These are phyloP conservation scores for Nothocercus nigrocapillus DNA, from an alignment of 2,113 vertebrate species.

Conservation along the genomic window DNA sequence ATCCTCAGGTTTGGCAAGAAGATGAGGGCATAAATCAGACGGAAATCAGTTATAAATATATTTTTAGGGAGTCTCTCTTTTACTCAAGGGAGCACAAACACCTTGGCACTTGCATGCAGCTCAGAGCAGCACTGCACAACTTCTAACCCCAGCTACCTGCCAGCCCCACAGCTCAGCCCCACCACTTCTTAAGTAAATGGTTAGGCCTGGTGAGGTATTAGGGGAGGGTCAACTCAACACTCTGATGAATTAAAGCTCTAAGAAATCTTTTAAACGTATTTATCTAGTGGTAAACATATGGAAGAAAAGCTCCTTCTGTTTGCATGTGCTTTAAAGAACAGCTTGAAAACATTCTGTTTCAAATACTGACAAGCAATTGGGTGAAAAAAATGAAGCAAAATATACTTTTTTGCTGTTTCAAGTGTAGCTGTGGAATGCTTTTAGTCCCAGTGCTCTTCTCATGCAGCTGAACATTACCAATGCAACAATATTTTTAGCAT, in stretches of 20 bases:
- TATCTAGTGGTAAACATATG: neutral
- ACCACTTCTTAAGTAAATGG: neutral
- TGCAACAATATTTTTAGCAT: neutral
- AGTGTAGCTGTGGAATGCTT: neutral
- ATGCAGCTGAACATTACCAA: neutral
- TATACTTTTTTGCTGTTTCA: neutral
- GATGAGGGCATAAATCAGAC: neutral
- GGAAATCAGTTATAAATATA: neutral
- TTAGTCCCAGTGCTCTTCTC: neutral
- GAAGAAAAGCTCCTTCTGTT: neutral
- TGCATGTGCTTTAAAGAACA: neutral
- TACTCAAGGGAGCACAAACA: fast-evolving
- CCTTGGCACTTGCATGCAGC: neutral
- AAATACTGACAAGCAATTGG: neutral
- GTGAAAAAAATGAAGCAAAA: neutral
- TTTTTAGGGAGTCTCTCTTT: neutral
- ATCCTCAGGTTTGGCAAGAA: neutral
- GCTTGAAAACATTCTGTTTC: neutral
- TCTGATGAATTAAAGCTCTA: neutral
- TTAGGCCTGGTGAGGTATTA: neutral
- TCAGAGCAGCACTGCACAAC: neutral
- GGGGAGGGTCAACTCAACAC: neutral
- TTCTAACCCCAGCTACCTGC: neutral
- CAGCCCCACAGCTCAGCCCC: fast-evolving
- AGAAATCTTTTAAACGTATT: neutral